These are phyloP conservation scores for Capreolus pygargus DNA, from an alignment of 2,113 vertebrate genomes.

Conservation along the genomic window DNA sequence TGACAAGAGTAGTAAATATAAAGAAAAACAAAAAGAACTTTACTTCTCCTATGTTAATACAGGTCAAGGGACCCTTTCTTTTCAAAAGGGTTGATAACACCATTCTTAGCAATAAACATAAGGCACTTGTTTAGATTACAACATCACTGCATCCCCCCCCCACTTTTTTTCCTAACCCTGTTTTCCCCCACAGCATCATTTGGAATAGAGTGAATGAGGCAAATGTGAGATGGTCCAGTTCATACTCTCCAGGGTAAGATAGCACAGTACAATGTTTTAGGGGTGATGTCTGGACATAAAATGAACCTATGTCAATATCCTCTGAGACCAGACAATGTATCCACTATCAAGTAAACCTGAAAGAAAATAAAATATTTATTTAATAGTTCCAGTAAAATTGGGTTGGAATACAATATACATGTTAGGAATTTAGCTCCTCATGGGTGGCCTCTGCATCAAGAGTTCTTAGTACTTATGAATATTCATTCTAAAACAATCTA, in stretches of 20 bases:
- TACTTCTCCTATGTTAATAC: constrained; percentile 73
- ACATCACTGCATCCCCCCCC: constrained; percentile 42
- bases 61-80: constrained; percentile 69
- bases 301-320: constrained; percentile 61
- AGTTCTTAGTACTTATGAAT: constrained; percentile 56
- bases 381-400: constrained; percentile 75
- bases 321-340: constrained; percentile 72
- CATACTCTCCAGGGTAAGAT: constrained; percentile 26
- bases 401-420: constrained; percentile 70
- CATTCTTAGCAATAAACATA: constrained; percentile 74
- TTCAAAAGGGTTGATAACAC: constrained; percentile 68
- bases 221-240: constrained; percentile 55
- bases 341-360: constrained; percentile 75
- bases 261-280: constrained; percentile 60
- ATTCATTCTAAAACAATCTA: constrained; percentile 72
- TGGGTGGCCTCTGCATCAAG: constrained; percentile 48
- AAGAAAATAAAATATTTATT: constrained; percentile 79
- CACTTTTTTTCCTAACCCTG: constrained; percentile 60
- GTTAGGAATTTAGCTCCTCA: constrained; percentile 60
- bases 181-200: constrained; percentile 51
- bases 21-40: constrained; percentile 69
- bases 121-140: constrained; percentile 72
- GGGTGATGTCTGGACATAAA: constrained; percentile 57
- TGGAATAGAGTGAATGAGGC: constrained; percentile 55
- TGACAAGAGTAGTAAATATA: constrained; percentile 69